A percentile compares a stretch with the other conserved stretches of the same genome.
Evolutionary conservation across 2,888 invertebrate genomes (phyloP).

Genomic region (Microctonus hyperodae): DNA sequence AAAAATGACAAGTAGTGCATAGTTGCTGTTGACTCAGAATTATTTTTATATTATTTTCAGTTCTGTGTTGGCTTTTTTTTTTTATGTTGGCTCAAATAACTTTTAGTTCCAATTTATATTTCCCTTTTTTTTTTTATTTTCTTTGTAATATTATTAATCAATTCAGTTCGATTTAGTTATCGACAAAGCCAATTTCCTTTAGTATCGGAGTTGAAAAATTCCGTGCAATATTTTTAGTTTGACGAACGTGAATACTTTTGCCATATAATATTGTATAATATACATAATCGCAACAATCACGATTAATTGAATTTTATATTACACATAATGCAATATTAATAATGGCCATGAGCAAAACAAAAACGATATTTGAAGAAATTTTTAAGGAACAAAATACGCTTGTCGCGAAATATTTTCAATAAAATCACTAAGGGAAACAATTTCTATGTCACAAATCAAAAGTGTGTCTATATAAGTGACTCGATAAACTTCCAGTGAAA

Average conservation of each 20-base stretch:
- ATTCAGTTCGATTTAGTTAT: constrained; percentile 3
- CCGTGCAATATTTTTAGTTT: constrained; percentile 26
- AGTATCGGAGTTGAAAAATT: neutral
- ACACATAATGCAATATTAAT: neutral
- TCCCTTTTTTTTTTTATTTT: neutral
- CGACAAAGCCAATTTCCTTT: neutral
- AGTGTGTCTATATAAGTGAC: neutral
- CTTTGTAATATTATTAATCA: constrained; percentile 5
- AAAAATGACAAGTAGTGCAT: constrained; percentile 4
- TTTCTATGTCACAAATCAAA: neutral
- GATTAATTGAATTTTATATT: neutral
- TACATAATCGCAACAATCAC: constrained; percentile 25
- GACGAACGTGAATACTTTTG: constrained; percentile 41
- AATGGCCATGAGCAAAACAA: neutral
- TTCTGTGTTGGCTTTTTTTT: neutral
- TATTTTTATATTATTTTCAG: constrained; percentile 13
- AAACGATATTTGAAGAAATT: neutral
- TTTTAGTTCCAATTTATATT: constrained; percentile 18
- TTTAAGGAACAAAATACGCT: neutral
- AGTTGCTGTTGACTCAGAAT: constrained; percentile 10
- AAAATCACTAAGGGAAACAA: neutral
- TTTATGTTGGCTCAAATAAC: constrained; percentile 25
- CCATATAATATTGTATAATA: constrained; percentile 34
- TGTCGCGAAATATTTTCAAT: neutral
- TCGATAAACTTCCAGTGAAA: constrained; percentile 1